These are phyloP conservation scores for Dinothrombium tinctorium DNA, from an alignment of 1,140 invertebrate species.

Conservation along the genomic window DNA sequence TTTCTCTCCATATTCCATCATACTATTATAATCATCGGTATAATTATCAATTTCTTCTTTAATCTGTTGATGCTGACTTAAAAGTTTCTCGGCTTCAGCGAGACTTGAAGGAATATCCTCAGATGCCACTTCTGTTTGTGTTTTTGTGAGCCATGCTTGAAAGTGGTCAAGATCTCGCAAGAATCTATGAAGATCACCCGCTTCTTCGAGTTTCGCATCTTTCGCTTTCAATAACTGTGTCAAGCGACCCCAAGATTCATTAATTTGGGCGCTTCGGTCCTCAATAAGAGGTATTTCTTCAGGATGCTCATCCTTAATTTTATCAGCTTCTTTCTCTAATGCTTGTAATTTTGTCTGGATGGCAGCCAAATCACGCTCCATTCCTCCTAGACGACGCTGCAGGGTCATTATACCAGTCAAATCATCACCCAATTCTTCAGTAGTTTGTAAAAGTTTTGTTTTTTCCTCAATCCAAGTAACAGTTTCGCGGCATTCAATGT, in stretches of 20 bases:
- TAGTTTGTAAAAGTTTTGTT: slow-evolving; percentile 83
- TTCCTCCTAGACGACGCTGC: slow-evolving; percentile 62
- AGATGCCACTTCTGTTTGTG: slow-evolving; percentile 87
- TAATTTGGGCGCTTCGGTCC: slow-evolving; percentile 69
- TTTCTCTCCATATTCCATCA: slow-evolving; percentile 97
- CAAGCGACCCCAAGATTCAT: slow-evolving; percentile 78
- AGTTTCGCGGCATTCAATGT: slow-evolving; percentile 96
- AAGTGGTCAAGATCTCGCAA: slow-evolving; percentile 96
- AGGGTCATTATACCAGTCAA: slow-evolving; percentile 64
- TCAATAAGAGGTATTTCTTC: slow-evolving; percentile 80
- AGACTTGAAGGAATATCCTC: slow-evolving; percentile 91
- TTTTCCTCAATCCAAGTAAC: slow-evolving; percentile 99
- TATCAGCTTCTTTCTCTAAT: slow-evolving; percentile 68
- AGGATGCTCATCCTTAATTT: slow-evolving; percentile 75
- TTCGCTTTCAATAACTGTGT: slow-evolving; percentile 93
- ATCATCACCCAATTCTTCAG: slow-evolving; percentile 78
- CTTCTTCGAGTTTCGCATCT: slow-evolving; percentile 92
- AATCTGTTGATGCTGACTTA: slow-evolving; percentile 86
- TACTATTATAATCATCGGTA: slow-evolving; percentile 86
- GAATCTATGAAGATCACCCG: slow-evolving; percentile 93
- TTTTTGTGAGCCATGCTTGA: slow-evolving; percentile 95
- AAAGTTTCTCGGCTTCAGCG: slow-evolving; percentile 81
- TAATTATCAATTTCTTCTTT: slow-evolving; percentile 98
- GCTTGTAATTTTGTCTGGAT: slow-evolving; percentile 90
- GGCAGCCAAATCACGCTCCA: slow-evolving; percentile 93